Evolutionary conservation across 1,140 invertebrate species (phyloP).

Genomic region (Atta colombica): DNA sequence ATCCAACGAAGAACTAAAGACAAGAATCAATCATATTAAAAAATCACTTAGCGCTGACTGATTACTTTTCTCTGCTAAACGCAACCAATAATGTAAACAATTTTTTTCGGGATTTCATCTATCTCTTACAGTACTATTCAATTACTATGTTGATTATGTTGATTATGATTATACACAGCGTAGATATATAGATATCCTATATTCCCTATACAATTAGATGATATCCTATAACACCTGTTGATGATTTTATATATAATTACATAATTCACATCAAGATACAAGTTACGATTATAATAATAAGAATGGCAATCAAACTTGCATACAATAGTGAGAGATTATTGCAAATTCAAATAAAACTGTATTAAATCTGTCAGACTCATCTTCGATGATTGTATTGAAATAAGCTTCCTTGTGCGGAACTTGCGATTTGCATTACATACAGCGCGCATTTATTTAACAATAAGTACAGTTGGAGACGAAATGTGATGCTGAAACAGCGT

Average conservation of each 20-base stretch:
- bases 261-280: not conserved
- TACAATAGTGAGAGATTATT: not conserved
- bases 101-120: not conserved
- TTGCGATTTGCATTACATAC: not conserved
- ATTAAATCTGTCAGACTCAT: not conserved
- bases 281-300: not conserved
- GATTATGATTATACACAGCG: not conserved
- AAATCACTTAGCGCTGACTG: too few relatives aligned
- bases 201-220: not conserved
- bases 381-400: not conserved
- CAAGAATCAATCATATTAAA: too few relatives aligned
- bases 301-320: not conserved
- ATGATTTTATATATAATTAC: constrained; percentile 8
- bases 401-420: not conserved
- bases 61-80: too few relatives aligned
- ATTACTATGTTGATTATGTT: not conserved
- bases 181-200: too few relatives aligned
- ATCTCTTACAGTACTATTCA: not conserved
- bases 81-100: not conserved
- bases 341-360: not conserved
- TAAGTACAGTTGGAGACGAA: too few relatives aligned
- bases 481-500: too few relatives aligned
- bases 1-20: too few relatives aligned
- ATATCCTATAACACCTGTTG: not conserved
- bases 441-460: too few relatives aligned